Base-by-base conservation (phyloP, 1,140 invertebrate species). In the Centruroides sculpturatus region DNA sequence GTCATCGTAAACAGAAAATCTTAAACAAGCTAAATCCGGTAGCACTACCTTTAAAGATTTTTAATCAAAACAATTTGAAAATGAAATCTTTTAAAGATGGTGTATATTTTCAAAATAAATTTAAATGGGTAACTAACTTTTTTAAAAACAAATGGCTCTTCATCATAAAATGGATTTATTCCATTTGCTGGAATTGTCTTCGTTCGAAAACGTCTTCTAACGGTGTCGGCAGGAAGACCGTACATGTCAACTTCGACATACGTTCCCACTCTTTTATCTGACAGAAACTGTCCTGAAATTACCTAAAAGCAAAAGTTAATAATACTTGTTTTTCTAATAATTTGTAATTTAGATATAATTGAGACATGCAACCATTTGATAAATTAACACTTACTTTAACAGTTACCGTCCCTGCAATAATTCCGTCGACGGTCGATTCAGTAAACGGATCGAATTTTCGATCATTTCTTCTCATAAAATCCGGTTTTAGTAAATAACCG, bases 171-270 rank as follows among this genome's bases (percentile, higher is more conserved):
- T 8, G 88, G 96, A 79, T 94, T 99, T 64, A 96, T 87, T n/a
- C 91, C 91, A 74, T 99, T 99, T 63, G 88, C 91, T 0, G 87
- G 84, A 10, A 98, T 87, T 34, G 89, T 87, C 76, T 88, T 87
- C 0, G 97, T 99, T 55, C 88, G 81, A 75, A 97, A 98, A 77
- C 91, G 91, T 78, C 96, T 95, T 47, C 95, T 79, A 11, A 98
- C 94, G 0, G 96, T 99, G 73, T 99, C 97, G 0, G 95, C 95
- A 0, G 96, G 94, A 61, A 99, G 77, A 2, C 96, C 96, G 73
- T 95, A 99, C 95, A 98, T 98, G 71, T 99, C 95, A 36, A 98
- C 94, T 75, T 99, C 96, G 3, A 99, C 92, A 71, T 93, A 99
- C 0, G 93, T 98, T 23, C 93, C 93, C 13, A 91, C 86, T 65